Evolutionary conservation across 37 sponge, comb jelly and placozoan species (phyloP), one percentile per base, ranked within the genome.

Genomic region (Agelas oroides): DNA sequence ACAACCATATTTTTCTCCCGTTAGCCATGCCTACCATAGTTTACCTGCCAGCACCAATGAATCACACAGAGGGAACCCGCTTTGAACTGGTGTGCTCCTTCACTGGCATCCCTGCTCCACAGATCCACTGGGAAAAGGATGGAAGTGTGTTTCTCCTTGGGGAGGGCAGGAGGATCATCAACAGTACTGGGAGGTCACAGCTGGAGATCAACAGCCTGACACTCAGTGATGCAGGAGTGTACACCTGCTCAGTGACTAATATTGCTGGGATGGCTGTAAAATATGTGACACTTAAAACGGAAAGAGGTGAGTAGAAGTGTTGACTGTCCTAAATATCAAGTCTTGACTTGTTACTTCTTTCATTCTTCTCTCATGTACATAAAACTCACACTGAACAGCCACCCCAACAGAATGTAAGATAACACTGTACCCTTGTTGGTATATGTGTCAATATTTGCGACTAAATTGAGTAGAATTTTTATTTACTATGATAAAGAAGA

Each of bases 41-140:
- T 0, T 24, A 17, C 11, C 5, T 60, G 17, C 33, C 32, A 18
- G 12, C 5, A 5, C 53, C 63, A 0, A 33, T 17, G 39, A 68
- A 52, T 24, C 70, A 69, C 6, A 46, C 33, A 17, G 70, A 46
- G 34, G 77, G 77, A 54, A 77, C 67, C 20, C 0, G 54, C 13
- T 38, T 75, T 18, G 59, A 33, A 0, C 27, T 76, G 0, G 17
- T 24, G 16, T 85, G 85, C 34, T 15, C 65, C 3, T 52, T 33
- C 35, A 56, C 36, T 30, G 85, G 85, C 5, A 56, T 19, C n/a
- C 85, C 85, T 38, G 38, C 1, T 15, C 77, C 77, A 15, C 5
- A 1, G 20, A 41, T 85, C 77, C 56, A 41, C 6, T 85, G 85
- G 85, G 23, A 34, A 30, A 76, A 54, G 41, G 85, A 76, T 24